Base-by-base conservation (phyloP, 2,888 invertebrate genomes). In the Plusia festucae region DNA sequence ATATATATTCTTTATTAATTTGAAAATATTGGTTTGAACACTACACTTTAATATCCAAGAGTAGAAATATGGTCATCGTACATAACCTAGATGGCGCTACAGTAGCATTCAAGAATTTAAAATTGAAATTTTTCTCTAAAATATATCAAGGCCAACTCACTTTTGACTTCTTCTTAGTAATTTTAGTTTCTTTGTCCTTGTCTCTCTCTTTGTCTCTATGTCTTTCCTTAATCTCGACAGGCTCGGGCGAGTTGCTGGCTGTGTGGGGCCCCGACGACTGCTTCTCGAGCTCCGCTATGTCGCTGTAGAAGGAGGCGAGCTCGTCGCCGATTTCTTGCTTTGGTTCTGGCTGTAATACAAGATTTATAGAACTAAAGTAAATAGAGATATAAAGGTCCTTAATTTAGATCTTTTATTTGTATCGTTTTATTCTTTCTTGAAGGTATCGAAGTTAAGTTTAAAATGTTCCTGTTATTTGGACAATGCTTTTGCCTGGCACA, bases 221-320 rank as follows among this genome's bases (percentile, higher is more conserved):
- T 40, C 57, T 78, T 58, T 73, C 64, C 52, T 49, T 58, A 24
- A 49, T 4, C 52, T 69, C 58, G n/a, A 79, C 68, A 2, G 82
- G 84, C 22, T 83, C 85, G 2, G 85, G 86, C 1, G 87, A 81
- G 67, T 71, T 53, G 67, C 79, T 18, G 1, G 82, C 74, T 2
- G 79, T 75, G 62, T 61, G 81, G 11, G 79, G 85, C 0, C 78
- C 72, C 0, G 82, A 76, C 0, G 82, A 65, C 0, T 81, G 76
- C 52, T 93, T 92, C 75, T 96, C 96, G 1, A 96, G 70, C 54
- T 94, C 91, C 0, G 96, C 96, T 27, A 96, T 89, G 68, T 96
- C 96, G 73, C 90, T 95, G 90, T 96, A 96, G 89, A 96, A 96
- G 0, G 95, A 95, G 22, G 91, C 87, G 0, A 96, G 84, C 65